A percentile compares a stretch with the other conserved stretches of the same genome.
These are phyloP conservation scores for Arctocebus calabarensis DNA, from an alignment of 2,797 vertebrate species.

Conservation along the genomic window DNA sequence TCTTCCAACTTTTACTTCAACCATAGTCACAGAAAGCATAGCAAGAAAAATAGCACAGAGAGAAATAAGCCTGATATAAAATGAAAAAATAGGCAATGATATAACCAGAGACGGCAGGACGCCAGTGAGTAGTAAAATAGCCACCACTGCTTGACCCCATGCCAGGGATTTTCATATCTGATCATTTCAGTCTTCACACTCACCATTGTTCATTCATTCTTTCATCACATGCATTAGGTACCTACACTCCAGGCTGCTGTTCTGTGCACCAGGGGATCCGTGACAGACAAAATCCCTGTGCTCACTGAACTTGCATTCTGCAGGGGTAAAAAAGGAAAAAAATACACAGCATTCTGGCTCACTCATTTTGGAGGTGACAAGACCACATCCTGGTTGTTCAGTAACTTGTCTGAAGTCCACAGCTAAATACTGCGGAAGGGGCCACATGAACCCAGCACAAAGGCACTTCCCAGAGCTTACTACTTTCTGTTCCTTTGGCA, in stretches of 20 bases:
- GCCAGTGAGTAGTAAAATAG: rapidly evolving
- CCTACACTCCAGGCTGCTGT: rapidly evolving
- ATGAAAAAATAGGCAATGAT: neutral
- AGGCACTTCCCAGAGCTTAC: neutral
- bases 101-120: neutral
- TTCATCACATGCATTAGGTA: rapidly evolving
- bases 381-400: neutral
- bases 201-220: rapidly evolving
- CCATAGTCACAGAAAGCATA: neutral
- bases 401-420: neutral
- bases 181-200: neutral
- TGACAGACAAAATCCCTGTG: neutral
- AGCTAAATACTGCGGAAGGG: neutral
- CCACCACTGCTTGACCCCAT: neutral
- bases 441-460: neutral
- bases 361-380: neutral
- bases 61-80: neutral
- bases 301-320: neutral
- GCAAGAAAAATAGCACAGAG: neutral
- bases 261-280: neutral
- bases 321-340: neutral
- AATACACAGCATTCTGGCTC: neutral
- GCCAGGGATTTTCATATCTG: neutral
- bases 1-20: neutral
- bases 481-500: neutral